phyloP scores from a whole-genome alignment of 2,888 invertebrate species.

The Troides aeacus region DNA sequence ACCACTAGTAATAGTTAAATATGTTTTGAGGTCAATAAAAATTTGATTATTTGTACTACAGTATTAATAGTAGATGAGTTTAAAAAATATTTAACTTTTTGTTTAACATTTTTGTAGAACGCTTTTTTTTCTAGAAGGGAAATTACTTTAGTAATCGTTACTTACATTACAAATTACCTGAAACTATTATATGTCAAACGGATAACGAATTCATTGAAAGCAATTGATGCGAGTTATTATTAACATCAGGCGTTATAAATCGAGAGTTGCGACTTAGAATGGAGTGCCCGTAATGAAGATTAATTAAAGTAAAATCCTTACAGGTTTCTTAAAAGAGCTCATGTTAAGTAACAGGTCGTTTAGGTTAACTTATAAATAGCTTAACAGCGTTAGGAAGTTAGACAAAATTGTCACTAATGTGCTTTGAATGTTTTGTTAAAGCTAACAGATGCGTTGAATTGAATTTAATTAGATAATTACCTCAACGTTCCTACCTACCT shows the following conservation, averaged over 20 bases:
- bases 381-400: conserved; percentile 12
- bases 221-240: conserved; percentile 12
- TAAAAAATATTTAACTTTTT: not conserved
- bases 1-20: too few relatives aligned
- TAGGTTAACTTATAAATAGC: conserved; percentile 16
- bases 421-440: too few relatives aligned
- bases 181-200: conserved; percentile 1
- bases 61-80: too few relatives aligned
- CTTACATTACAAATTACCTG: not conserved
- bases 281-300: conserved; percentile 27
- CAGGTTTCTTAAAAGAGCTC: conserved; percentile 22
- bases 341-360: conserved; percentile 25
- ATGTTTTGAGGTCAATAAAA: too few relatives aligned
- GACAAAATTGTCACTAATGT: conserved; percentile 11
- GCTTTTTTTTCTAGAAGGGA: not conserved
- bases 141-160: not conserved
- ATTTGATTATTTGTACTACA: too few relatives aligned
- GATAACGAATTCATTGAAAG: conserved; percentile 16
- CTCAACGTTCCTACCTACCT: too few relatives aligned
- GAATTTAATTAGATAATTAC: too few relatives aligned
- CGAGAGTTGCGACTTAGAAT: conserved; percentile 22
- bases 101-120: not conserved
- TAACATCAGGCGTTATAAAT: conserved; percentile 24
- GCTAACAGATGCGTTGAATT: too few relatives aligned
- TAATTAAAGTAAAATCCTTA: conserved; percentile 18